These are phyloP conservation scores for Hydroisotoma schaefferi DNA, from an alignment of 2,888 invertebrate species.

Conservation along the genomic window DNA sequence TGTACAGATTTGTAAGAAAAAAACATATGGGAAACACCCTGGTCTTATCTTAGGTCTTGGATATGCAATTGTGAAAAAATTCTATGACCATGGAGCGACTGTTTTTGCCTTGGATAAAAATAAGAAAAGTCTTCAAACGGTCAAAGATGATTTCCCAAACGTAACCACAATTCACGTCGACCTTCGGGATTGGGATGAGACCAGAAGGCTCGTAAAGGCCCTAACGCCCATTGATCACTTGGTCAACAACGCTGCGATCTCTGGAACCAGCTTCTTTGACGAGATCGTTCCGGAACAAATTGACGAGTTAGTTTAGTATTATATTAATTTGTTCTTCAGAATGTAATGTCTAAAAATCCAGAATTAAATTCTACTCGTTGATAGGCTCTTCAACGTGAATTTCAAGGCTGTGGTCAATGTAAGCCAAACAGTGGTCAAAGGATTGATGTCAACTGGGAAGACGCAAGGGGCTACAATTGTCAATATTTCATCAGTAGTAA, in stretches of 20 bases:
- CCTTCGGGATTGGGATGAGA: constrained; percentile 70
- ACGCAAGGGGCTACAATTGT: constrained; percentile 70
- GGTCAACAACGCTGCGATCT: constrained; percentile 85
- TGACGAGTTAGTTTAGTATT: constrained; percentile 65
- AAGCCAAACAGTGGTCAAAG: constrained; percentile 72
- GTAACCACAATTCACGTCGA: constrained; percentile 69
- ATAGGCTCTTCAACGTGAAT: constrained; percentile 62
- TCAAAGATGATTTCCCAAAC: constrained; percentile 59
- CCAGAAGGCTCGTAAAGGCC: constrained; percentile 61
- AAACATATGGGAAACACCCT: too few species aligned
- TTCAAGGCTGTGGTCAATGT: constrained; percentile 80
- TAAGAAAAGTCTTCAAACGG: constrained; percentile 61
- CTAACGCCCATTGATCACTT: constrained; percentile 71
- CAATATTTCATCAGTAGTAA: constrained; percentile 81
- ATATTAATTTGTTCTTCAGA: too few species aligned
- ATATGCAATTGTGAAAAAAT: constrained; percentile 31
- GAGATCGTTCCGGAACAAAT: constrained; percentile 65
- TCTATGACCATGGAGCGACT: constrained; percentile 55
- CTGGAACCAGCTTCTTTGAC: constrained; percentile 66
- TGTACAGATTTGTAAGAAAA: constrained; percentile 2
- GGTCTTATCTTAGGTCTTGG: constrained; percentile 25
- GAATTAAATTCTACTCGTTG: not conserved
- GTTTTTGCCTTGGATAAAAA: constrained; percentile 75
- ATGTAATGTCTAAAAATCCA: too few species aligned
- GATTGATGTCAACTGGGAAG: constrained; percentile 57